Percentiles rank a stretch among this genome's conserved stretches.
Evolutionary conservation across 2,797 vertebrate species (phyloP).

Genomic region (Cyclura pinguis): DNA sequence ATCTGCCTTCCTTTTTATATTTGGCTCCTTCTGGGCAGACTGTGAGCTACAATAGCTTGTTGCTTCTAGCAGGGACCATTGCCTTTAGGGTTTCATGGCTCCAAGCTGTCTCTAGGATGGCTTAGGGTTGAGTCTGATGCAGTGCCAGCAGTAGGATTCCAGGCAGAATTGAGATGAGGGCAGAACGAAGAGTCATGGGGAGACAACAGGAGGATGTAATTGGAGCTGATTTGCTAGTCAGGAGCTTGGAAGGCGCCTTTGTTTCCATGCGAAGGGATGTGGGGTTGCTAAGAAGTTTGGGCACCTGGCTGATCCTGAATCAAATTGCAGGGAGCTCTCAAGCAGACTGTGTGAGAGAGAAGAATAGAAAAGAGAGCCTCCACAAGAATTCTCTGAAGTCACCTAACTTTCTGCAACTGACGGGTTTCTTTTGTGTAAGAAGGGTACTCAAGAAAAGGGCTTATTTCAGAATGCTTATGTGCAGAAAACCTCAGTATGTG

Average conservation of each 20-base stretch:
- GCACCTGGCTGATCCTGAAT: not conserved
- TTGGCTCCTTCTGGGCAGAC: not conserved
- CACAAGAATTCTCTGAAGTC: not conserved
- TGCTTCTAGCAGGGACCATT: not conserved
- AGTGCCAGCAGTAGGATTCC: not conserved
- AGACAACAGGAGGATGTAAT: not conserved
- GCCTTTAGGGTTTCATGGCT: not conserved
- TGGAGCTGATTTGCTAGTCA: not conserved
- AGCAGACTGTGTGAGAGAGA: not conserved
- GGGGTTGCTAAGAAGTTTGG: not conserved
- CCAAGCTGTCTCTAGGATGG: not conserved
- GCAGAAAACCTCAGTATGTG: not conserved
- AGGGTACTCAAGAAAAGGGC: not conserved
- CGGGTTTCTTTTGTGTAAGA: not conserved
- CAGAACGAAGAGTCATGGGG: not conserved
- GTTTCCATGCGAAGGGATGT: not conserved
- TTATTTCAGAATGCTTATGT: not conserved
- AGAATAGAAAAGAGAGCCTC: not conserved
- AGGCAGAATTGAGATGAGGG: not conserved
- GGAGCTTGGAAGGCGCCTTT: not conserved
- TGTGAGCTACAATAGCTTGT: no score
- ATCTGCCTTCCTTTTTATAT: no score
- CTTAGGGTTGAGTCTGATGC: not conserved
- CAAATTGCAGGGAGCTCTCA: not conserved
- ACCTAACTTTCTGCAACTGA: no score